Evolutionary conservation across 2,113 vertebrate species (phyloP), one percentile per base, ranked within the genome.

Genomic region (Parus major): DNA sequence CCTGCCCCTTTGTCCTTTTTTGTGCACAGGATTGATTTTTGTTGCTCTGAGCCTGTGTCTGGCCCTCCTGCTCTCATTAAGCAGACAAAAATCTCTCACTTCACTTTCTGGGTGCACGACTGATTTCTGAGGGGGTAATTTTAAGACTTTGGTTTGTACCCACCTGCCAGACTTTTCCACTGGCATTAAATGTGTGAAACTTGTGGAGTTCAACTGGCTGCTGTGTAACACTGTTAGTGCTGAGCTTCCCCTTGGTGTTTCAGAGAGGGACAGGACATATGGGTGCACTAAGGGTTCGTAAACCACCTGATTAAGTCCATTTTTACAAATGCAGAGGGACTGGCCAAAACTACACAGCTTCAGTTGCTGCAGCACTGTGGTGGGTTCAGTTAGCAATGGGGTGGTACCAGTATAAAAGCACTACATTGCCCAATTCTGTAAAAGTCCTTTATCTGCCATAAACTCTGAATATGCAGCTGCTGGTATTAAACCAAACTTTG

Each of bases 401-500:
- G 22, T 85, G 61, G 35, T 65, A 46, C 64, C 60, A 21, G 36
- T 65, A 60, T 79, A 82, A 76, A 84, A 91, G 46, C 14, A 23
- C 53, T 59, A 23, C 0, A 1, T 86, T 86, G 57, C 55, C 70
- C 42, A 31, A 0, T 75, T 69, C 50, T 59, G 47, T 86, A 36
- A 7, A 70, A 64, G 41, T 90, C 63, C 47, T 92, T 55, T 46
- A 87, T 90, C 82, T 90, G 36, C 71, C 33, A 1, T 70, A 44
- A 72, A 59, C 70, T 91, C 81, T 68, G 81, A n/a, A 66, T 81
- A 59, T 0, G 20, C 46, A 91, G 79, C 91, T 87, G 41, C 64
- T 86, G 72, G 73, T 82, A 76, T 93, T 60, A 55, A 94, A 28
- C 52, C 5, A 50, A 92, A 93, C 83, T 90, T 92, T 79, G 84